These are phyloP conservation scores for Microtus richardsoni DNA, from an alignment of 2,113 vertebrate genomes.

Conservation along the genomic window DNA sequence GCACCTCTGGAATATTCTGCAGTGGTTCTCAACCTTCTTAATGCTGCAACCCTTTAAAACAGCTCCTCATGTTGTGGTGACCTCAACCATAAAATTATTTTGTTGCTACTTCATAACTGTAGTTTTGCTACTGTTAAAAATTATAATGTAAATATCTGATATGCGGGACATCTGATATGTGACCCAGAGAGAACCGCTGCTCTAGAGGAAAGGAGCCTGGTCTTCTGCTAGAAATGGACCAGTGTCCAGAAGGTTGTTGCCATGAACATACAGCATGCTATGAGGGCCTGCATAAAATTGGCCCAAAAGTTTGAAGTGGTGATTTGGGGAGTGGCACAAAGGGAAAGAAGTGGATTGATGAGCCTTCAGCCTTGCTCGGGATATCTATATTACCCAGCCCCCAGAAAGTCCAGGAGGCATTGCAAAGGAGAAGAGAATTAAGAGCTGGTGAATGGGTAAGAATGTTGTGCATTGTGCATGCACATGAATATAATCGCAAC, in stretches of 20 bases:
- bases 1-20: neutral
- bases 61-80: neutral
- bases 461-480: neutral
- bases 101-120: neutral
- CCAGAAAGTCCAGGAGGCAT: too few relatives aligned
- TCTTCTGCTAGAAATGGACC: neutral
- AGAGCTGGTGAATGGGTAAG: neutral
- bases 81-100: neutral
- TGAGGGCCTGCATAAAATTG: neutral
- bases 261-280: neutral
- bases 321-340: neutral
- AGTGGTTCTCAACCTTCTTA: neutral
- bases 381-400: neutral
- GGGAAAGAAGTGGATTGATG: neutral
- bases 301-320: neutral
- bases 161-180: neutral
- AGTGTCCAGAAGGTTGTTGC: neutral
- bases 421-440: neutral
- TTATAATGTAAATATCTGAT: neutral
- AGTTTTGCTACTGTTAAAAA: neutral
- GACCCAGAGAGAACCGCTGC: neutral
- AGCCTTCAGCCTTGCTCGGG: neutral
- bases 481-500: neutral
- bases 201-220: neutral
- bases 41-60: neutral